These are phyloP conservation scores for Leptopilina clavipes DNA, from an alignment of 1,140 invertebrate species.

Conservation along the genomic window DNA sequence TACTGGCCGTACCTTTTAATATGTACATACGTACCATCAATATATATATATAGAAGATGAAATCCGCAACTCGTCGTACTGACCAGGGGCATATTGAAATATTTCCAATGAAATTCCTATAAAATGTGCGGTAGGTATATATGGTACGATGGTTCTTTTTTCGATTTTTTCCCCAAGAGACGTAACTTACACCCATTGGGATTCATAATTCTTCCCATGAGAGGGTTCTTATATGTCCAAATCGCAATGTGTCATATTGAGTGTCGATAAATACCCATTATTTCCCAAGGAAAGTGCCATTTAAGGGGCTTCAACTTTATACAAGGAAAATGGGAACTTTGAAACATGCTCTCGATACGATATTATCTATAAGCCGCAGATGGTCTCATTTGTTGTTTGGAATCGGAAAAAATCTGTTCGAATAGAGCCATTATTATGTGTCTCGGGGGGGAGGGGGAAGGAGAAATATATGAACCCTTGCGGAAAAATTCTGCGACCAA, in stretches of 20 bases:
- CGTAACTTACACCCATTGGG: conserved; percentile 23
- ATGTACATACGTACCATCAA: not conserved
- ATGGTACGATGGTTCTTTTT: conserved; percentile 9
- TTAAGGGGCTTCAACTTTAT: not conserved
- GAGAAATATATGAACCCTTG: too few relatives aligned
- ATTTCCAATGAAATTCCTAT: conserved; percentile 51
- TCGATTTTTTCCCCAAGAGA: not conserved
- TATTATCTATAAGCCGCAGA: not conserved
- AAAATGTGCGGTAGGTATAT: conserved; percentile 47
- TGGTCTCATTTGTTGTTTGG: not conserved
- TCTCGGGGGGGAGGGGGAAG: too few relatives aligned
- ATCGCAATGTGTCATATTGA: not conserved
- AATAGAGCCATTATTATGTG: not conserved
- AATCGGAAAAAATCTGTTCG: conserved; percentile 2
- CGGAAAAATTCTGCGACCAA: too few relatives aligned
- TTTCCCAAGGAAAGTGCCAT: not conserved
- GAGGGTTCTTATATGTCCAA: not conserved
- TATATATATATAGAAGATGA: not conserved
- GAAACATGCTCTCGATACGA: not conserved
- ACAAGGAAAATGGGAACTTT: not conserved
- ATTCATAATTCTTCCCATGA: not conserved
- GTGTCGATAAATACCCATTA: conserved; percentile 25
- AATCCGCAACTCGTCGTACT: not conserved
- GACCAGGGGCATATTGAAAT: conserved; percentile 42
- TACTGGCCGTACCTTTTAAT: not conserved